Evolutionary conservation across 2,797 vertebrate genomes (phyloP).

Genomic region (Basileuterus tristriatus): DNA sequence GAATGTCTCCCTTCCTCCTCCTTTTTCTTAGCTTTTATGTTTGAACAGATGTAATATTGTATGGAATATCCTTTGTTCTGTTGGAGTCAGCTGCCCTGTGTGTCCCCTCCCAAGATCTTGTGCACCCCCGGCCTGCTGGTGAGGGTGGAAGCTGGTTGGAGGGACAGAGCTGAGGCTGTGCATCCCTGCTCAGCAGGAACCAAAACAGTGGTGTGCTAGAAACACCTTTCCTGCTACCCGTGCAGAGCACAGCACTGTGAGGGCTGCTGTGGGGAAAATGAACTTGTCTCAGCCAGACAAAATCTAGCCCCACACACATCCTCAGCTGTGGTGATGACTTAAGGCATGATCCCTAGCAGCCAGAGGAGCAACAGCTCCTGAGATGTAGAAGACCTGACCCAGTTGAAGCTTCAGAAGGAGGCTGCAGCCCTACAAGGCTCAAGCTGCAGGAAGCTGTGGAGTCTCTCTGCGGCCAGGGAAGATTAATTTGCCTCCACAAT

Average conservation of each 20-base stretch:
- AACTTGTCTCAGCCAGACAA: rapidly evolving
- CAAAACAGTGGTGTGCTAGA: neutral
- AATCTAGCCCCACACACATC: neutral
- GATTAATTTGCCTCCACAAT: neutral
- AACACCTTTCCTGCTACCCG: neutral
- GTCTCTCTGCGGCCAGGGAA: neutral
- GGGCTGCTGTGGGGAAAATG: neutral
- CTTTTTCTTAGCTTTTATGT: neutral
- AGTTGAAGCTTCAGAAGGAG: neutral
- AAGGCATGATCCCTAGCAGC: neutral
- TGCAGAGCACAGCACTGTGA: rapidly evolving
- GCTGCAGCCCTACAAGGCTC: neutral
- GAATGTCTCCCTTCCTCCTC: neutral
- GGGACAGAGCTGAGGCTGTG: neutral
- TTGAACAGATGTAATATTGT: neutral
- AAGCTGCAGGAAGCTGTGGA: neutral
- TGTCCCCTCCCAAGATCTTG: neutral
- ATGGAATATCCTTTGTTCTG: neutral
- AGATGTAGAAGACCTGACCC: neutral
- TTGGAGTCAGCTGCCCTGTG: neutral
- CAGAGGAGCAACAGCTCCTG: neutral
- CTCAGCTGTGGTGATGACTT: neutral
- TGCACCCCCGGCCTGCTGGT: neutral
- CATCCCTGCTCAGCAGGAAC: neutral
- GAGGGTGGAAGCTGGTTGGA: neutral